phyloP scores from a whole-genome alignment of 2,797 vertebrate species.

The Rhabdophis nuchalis region DNA sequence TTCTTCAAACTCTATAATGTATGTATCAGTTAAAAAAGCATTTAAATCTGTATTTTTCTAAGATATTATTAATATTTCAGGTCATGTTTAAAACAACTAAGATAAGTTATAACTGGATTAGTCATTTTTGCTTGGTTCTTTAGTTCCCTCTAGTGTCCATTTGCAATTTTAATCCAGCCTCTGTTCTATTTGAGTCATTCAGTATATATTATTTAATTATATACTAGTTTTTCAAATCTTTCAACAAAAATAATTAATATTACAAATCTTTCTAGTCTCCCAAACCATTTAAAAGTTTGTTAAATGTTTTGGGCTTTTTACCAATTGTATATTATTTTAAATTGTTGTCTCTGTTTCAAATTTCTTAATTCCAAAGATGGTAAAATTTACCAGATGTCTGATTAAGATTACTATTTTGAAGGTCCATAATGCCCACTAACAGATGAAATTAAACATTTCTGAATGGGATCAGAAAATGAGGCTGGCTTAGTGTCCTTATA shows the following conservation, averaged over 20 bases:
- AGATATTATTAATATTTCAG: not conserved
- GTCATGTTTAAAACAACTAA: not conserved
- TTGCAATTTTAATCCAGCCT: not conserved
- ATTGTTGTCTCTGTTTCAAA: not conserved
- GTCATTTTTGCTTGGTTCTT: not conserved
- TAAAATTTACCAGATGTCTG: not conserved
- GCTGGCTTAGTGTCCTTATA: not conserved
- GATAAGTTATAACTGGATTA: not conserved
- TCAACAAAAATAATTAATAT: not conserved
- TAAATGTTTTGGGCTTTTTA: not conserved
- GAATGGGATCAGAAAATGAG: not conserved
- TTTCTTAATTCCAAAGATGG: not conserved
- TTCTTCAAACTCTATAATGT: not conserved
- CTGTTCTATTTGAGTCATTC: not conserved
- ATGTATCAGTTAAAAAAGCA: not conserved
- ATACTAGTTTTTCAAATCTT: not conserved
- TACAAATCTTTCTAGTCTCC: not conserved
- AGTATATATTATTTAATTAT: not conserved
- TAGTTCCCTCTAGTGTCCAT: not conserved
- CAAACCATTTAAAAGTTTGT: not conserved
- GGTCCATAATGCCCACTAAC: not conserved
- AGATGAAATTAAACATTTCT: not conserved
- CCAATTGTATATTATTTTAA: not conserved
- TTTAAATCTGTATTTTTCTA: not conserved
- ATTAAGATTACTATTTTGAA: not conserved